Evolutionary conservation across 2,113 vertebrate genomes (phyloP).

Genomic region (Coptodon bakossiorum): DNA sequence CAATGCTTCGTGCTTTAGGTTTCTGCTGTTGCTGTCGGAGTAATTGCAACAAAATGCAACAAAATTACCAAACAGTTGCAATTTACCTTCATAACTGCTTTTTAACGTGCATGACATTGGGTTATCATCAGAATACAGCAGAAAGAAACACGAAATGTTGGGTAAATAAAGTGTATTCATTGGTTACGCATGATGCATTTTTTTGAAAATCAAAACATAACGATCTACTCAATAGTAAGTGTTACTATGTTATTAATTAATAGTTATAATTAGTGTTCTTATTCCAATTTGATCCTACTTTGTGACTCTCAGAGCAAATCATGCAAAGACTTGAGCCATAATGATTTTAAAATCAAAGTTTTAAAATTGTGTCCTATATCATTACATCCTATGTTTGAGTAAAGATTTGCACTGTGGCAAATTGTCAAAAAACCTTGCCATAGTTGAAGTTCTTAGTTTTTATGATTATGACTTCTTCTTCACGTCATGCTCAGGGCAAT

Average conservation of each 20-base stretch:
- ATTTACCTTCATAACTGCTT: not conserved
- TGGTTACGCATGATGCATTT: not conserved
- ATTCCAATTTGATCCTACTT: not conserved
- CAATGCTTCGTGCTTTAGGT: not conserved
- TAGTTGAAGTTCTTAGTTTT: not conserved
- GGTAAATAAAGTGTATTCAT: not conserved
- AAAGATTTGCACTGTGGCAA: not conserved
- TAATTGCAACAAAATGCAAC: not conserved
- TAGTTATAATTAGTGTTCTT: not conserved
- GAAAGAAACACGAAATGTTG: accelerated
- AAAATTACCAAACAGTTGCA: not conserved
- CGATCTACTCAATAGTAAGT: accelerated
- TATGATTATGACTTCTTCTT: not conserved
- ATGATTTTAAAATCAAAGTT: not conserved
- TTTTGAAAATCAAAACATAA: not conserved
- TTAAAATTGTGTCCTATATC: not conserved
- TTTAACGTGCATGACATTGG: not conserved
- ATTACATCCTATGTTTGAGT: too few species aligned
- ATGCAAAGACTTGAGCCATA: not conserved
- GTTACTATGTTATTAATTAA: not conserved
- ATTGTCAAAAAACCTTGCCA: not conserved
- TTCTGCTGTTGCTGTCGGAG: not conserved
- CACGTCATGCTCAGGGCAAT: not conserved
- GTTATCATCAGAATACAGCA: not conserved
- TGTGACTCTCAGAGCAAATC: not conserved